These are phyloP conservation scores for Anisognathus igniventris DNA, from an alignment of 2,797 vertebrate genomes.

Conservation along the genomic window DNA sequence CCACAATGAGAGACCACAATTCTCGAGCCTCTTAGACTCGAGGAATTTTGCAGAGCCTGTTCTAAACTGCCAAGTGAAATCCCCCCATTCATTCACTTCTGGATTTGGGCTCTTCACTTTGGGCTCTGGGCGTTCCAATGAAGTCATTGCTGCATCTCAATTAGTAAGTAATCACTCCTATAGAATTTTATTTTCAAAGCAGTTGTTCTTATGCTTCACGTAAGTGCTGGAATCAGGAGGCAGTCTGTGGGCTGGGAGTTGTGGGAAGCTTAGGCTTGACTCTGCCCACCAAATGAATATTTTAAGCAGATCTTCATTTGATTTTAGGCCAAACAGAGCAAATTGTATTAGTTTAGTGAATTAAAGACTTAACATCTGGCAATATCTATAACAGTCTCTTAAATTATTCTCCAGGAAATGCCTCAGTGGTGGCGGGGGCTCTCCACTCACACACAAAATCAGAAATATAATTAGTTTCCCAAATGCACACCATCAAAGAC, in stretches of 20 bases:
- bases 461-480: neutral
- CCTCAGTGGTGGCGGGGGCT: neutral
- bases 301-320: neutral
- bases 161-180: neutral
- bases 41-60: neutral
- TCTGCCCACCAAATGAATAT: rapidly evolving
- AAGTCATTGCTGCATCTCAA: neutral
- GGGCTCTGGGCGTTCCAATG: neutral
- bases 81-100: neutral
- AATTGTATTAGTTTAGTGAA: neutral
- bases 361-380: neutral
- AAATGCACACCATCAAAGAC: neutral
- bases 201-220: neutral
- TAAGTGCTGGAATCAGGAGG: neutral
- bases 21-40: neutral
- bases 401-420: neutral
- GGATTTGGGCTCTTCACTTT: neutral
- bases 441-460: neutral
- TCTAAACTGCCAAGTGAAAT: neutral
- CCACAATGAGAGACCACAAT: neutral
- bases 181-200: neutral
- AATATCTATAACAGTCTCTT: neutral
- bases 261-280: neutral
- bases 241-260: neutral
- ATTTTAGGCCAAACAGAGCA: slow-evolving; percentile 1